A percentile compares a stretch with the other conserved stretches of the same genome.
These are phyloP conservation scores for Crenuchus spilurus DNA, from an alignment of 2,797 vertebrate species.

Conservation along the genomic window DNA sequence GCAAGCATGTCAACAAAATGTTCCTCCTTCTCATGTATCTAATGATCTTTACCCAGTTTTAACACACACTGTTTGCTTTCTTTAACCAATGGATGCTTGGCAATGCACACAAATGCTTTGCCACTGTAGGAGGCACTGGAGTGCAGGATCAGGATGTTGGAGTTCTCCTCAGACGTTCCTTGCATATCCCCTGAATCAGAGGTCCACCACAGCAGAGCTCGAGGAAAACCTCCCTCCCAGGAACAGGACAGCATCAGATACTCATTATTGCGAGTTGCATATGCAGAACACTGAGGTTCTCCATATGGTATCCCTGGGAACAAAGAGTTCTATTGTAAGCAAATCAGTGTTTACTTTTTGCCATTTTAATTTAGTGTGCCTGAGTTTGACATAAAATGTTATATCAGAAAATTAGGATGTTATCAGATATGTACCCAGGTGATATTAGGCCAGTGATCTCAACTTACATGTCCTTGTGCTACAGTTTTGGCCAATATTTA, in stretches of 20 bases:
- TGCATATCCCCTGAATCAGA: conserved; percentile 63
- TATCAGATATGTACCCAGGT: not conserved
- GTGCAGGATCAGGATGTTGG: conserved; percentile 77
- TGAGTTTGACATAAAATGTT: not conserved
- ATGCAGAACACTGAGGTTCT: conserved; percentile 78
- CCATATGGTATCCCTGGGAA: conserved; percentile 77
- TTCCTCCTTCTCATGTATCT: too few relatives aligned
- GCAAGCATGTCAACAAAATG: too few relatives aligned
- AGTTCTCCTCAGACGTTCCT: conserved; percentile 70
- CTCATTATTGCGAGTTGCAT: conserved; percentile 76
- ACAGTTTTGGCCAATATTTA: conserved; percentile 70
- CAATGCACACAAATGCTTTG: conserved; percentile 79
- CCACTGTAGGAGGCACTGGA: conserved; percentile 72
- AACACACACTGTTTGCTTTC: conserved; percentile 74
- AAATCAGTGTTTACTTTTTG: too few relatives aligned
- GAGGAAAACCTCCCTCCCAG: conserved; percentile 85
- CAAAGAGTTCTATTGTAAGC: not conserved
- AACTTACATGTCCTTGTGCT: conserved; percentile 81
- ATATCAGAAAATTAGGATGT: not conserved
- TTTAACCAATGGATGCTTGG: conserved; percentile 78
- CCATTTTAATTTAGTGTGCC: too few relatives aligned
- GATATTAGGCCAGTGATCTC: too few relatives aligned
- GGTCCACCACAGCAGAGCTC: conserved; percentile 80
- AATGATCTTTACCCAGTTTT: conserved; percentile 76
- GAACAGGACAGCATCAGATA: conserved; percentile 85